Evolutionary conservation across 2,888 invertebrate genomes (phyloP).

Genomic region (Tolmerus cingulatus): DNA sequence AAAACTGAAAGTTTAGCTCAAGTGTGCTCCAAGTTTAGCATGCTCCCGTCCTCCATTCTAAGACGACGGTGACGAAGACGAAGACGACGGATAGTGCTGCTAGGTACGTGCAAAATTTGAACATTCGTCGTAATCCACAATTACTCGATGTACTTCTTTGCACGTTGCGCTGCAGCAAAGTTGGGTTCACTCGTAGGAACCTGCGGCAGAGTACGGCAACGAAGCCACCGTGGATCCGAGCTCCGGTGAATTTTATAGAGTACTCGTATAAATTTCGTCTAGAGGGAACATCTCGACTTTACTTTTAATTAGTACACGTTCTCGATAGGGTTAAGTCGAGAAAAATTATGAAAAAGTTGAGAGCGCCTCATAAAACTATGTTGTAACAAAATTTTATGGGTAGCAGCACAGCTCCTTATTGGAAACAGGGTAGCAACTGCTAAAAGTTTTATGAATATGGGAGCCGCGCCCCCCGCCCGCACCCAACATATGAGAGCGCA

Average conservation of each 20-base stretch:
- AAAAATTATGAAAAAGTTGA: slow-evolving; percentile 35
- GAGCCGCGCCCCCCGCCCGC: background rate
- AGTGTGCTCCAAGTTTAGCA: slow-evolving; percentile 24
- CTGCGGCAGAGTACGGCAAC: background rate
- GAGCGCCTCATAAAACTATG: slow-evolving; percentile 20
- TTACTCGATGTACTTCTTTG: slow-evolving; percentile 32
- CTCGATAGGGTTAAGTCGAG: slow-evolving; percentile 30
- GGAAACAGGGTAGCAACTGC: background rate
- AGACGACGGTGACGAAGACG: background rate
- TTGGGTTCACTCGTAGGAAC: background rate
- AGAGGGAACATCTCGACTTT: slow-evolving; percentile 28
- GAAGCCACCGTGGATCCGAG: background rate
- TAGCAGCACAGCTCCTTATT: background rate
- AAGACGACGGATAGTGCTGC: slow-evolving; percentile 11
- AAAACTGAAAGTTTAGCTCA: slow-evolving; percentile 10
- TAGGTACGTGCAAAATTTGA: slow-evolving; percentile 35
- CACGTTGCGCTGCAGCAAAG: slow-evolving; percentile 8
- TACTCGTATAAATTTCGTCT: slow-evolving; percentile 20
- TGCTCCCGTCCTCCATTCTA: background rate
- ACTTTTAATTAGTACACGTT: slow-evolving; percentile 37
- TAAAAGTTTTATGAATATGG: background rate
- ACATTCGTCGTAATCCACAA: slow-evolving; percentile 25
- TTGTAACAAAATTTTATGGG: slow-evolving; percentile 17
- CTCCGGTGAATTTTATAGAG: slow-evolving; percentile 5
- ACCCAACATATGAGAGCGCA: background rate